Evolutionary conservation across 2,797 vertebrate genomes (phyloP).

Genomic region (Eutrigla gurnardus): DNA sequence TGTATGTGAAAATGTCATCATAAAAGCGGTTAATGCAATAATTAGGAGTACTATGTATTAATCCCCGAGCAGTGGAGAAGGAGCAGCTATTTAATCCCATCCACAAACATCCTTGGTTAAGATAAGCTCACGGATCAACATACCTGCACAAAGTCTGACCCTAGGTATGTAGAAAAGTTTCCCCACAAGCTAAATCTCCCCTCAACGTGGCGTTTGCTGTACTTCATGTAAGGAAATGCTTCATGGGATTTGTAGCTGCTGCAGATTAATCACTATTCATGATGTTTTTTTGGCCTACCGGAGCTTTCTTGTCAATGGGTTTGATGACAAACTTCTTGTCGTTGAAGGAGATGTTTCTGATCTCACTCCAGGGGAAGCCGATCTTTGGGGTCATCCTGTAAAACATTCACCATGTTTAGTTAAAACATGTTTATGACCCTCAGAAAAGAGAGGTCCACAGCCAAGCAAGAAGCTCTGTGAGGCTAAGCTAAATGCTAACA

Average conservation of each 20-base stretch:
- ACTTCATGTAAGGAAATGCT: neutral
- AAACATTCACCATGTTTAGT: conserved; percentile 5
- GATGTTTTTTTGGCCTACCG: conserved; percentile 80
- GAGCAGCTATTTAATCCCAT: conserved; percentile 33
- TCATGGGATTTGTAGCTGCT: neutral
- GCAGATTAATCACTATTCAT: neutral
- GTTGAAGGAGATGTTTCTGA: conserved; percentile 98
- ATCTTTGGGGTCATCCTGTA: conserved; percentile 96
- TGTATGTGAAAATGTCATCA: conserved; percentile 16
- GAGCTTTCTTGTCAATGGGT: conserved; percentile 97
- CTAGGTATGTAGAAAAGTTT: neutral
- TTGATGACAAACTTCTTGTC: conserved; percentile 99
- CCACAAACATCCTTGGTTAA: conserved; percentile 18
- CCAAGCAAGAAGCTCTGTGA: neutral
- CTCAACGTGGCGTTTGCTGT: neutral
- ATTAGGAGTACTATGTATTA: neutral
- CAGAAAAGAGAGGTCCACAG: neutral
- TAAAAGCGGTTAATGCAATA: conserved; percentile 6
- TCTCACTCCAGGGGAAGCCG: conserved; percentile 99
- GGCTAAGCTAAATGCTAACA: conserved; percentile 7
- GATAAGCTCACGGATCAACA: conserved; percentile 20
- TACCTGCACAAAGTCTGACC: conserved; percentile 12
- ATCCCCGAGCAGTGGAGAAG: conserved; percentile 1
- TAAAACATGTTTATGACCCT: neutral
- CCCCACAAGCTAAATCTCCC: neutral